Evolutionary conservation across 2,113 vertebrate species (phyloP), one percentile per base, ranked within the genome.

Genomic region (Nettapus auritus): DNA sequence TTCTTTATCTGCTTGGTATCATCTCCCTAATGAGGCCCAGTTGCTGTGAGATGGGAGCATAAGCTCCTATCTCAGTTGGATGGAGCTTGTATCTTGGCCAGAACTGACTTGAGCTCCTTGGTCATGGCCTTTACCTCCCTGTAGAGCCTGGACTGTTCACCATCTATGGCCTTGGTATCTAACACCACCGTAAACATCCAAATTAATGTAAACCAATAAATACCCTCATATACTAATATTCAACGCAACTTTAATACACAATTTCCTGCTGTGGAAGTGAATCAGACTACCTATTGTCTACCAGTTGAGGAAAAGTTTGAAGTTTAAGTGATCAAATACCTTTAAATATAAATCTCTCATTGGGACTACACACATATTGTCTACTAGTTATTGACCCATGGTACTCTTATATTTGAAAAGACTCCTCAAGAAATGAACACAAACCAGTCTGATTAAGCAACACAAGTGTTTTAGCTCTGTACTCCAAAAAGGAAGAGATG

Each of bases 151-250:
- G 16, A 33, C 48, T 42, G 18, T 11, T 34, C 8, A 26, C 8
- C 2, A 11, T 62, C 28, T 40, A 2, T 2, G 8, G n/a, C 17
- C n/a, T 55, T 0, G 0, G 8, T 16, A 28, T 29, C 14, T n/a
- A 52, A 53, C 16, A 67, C 9, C 59, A 59, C 8, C 4, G 5
- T 28, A 33, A n/a, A 86, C 17, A 23, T 4, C 36, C 56, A 55
- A 68, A 38, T 5, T 21, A 13, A 13, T 22, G 2, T 59, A 38
- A 75, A 19, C 7, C 3, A 5, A 33, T 6, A 28, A 5, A 33
- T 6, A 28, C 3, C 60, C 34, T 76, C 16, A 19, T 1, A 14
- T 7, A 33, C 18, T 36, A 66, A 36, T 62, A 67, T 83, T 87
- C 29, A 57, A 48, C 12, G 28, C 11, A 57, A 42, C 23, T 29